Conservation (phyloP, 2,797 vertebrate genomes). For the Lithobates sylvaticus region DNA sequence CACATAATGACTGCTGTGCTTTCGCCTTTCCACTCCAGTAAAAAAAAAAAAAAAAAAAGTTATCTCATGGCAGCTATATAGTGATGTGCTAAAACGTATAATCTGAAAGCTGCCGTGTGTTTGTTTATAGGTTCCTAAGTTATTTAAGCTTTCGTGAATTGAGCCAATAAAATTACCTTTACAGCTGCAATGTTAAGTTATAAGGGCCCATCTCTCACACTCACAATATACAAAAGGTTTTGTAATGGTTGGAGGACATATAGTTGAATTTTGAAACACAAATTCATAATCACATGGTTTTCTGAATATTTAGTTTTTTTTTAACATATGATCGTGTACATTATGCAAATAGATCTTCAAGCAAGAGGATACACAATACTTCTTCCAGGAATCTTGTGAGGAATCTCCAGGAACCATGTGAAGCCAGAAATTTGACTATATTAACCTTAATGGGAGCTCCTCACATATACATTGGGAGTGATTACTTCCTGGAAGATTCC, state of each 20-base stretch:
- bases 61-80: constrained; percentile 59
- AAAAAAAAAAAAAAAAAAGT: constrained; percentile 35
- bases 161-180: constrained; percentile 64
- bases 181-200: background rate
- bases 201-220: background rate
- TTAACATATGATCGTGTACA: too few relatives aligned
- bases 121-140: constrained; percentile 62
- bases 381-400: too few relatives aligned
- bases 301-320: too few relatives aligned
- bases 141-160: constrained; percentile 63
- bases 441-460: too few relatives aligned
- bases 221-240: background rate
- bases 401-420: too few relatives aligned
- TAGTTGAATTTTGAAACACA: background rate
- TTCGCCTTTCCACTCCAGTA: constrained; percentile 72
- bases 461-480: too few relatives aligned
- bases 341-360: too few relatives aligned
- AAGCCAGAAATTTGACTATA: too few relatives aligned
- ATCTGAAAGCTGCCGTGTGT: constrained; percentile 28
- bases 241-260: too few relatives aligned
- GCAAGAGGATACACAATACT: too few relatives aligned
- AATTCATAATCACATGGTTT: background rate
- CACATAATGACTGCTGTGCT: constrained; percentile 84
- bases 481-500: too few relatives aligned
- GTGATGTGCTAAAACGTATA: constrained; percentile 58